Evolutionary conservation across 2,113 vertebrate genomes (phyloP), one percentile per base, ranked within the genome.

Genomic region (Indri indri): DNA sequence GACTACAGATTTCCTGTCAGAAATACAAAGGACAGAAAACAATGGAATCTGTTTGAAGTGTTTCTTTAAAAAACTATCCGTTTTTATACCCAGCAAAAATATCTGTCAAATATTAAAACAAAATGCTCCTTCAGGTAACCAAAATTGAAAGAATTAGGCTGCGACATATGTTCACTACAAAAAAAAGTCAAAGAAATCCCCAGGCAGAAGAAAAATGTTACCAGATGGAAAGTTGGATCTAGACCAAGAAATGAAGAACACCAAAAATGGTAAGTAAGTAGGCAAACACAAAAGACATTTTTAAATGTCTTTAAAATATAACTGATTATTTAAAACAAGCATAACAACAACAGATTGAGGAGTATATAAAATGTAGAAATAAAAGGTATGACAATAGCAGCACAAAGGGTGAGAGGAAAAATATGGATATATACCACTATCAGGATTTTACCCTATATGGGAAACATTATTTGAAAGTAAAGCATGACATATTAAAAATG

Each of bases 51-150:
- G 12, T 74, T 45, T 45, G 23, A 88, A 88, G 42, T 76, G 73
- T 32, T 32, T 65, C 32, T 65, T 32, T 23, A 23, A 68, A 68
- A 66, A 25, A 16, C 40, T 37, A 8, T 59, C 30, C 22, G 37
- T 40, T 89, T 83, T 84, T 89, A 91, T 85, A 71, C 12, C n/a
- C 34, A 85, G 79, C 73, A 89, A 95, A 88, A 71, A 65, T 57
- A 79, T 25, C 14, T 89, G 32, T 54, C 32, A 73, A 79, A 73
- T 50, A 73, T 79, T 57, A 88, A 80, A 32, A 42, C 37, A 95
- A 61, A 87, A 79, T 30, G 37, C 47, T 87, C 94, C 77, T 63
- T 42, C 37, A 88, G 45, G 52, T 77, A 92, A n/a, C 3, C 61
- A 61, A 84, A 96, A 84, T 42, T 42, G 5, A 84, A 74, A 83